Conservation (phyloP, 2,888 invertebrate species). For the Synanthedon myopaeformis region DNA sequence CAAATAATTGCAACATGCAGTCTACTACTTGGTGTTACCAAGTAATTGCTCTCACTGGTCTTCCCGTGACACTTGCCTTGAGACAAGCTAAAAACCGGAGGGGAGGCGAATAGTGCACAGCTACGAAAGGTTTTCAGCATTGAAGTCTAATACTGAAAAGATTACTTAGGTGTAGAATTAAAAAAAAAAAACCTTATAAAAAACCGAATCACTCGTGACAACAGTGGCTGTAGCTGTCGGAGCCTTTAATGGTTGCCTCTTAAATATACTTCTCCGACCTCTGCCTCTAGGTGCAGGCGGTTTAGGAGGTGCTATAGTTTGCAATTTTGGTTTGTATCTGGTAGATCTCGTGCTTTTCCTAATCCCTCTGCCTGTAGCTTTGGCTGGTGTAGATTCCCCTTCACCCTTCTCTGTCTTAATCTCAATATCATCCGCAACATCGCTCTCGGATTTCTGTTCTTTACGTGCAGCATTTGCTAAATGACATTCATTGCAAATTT, state of each 20-base stretch:
- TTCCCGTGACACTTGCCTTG: too few relatives aligned
- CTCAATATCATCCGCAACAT: conserved; percentile 32
- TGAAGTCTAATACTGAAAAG: background rate
- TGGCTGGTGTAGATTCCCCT: conserved; percentile 48
- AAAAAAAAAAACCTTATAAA: conserved; percentile 70
- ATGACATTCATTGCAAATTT: conserved; percentile 82
- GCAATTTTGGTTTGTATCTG: conserved; percentile 64
- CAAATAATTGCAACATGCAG: too few relatives aligned
- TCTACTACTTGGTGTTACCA: too few relatives aligned
- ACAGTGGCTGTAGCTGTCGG: conserved; percentile 85
- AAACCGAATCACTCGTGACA: conserved; percentile 83
- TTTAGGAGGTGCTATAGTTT: conserved; percentile 32
- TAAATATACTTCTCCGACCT: conserved; percentile 82
- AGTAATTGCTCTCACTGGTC: too few relatives aligned
- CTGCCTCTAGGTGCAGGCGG: conserved; percentile 73
- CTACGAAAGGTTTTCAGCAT: background rate
- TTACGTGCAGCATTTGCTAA: conserved; percentile 50
- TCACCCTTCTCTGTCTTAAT: conserved; percentile 37
- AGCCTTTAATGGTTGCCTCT: conserved; percentile 83
- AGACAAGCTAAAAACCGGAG: too few relatives aligned
- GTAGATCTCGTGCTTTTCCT: conserved; percentile 73
- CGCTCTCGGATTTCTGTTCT: conserved; percentile 29
- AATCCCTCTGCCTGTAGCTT: conserved; percentile 61
- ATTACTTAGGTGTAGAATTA: background rate
- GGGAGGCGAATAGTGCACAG: too few relatives aligned